phyloP scores from a whole-genome alignment of 2,797 vertebrate genomes.

The Sebastes itinus region DNA sequence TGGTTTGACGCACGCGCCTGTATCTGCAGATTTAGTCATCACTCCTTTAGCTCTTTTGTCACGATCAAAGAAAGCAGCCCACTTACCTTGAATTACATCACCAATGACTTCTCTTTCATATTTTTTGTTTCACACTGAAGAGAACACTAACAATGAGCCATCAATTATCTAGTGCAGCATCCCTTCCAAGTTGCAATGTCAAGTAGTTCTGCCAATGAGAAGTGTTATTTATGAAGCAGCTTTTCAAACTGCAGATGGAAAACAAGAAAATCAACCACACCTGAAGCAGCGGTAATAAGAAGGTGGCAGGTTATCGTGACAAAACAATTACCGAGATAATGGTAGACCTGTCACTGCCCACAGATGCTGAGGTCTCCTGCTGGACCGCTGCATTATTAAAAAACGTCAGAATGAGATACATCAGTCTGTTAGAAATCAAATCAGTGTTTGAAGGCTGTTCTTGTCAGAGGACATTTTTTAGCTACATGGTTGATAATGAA shows the following conservation, averaged over 20 bases:
- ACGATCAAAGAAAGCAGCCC: background rate
- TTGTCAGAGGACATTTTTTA: background rate
- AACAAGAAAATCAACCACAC: slow-evolving; percentile 11
- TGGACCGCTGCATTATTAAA: background rate
- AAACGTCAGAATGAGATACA: background rate
- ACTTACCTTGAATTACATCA: background rate
- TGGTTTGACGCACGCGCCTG: background rate
- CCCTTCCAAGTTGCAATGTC: slow-evolving; percentile 10
- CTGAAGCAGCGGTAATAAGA: slow-evolving; percentile 13
- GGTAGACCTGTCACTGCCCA: background rate
- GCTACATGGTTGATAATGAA: background rate
- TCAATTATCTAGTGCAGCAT: background rate
- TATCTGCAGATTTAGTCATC: background rate
- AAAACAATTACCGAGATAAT: slow-evolving; percentile 8
- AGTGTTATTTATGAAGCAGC: background rate
- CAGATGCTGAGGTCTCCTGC: background rate
- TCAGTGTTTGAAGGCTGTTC: background rate
- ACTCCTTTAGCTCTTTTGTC: background rate
- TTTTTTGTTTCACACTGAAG: background rate
- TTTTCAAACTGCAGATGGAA: slow-evolving; percentile 13
- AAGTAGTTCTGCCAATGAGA: slow-evolving; percentile 22
- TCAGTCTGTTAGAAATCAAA: background rate
- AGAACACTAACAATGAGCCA: background rate
- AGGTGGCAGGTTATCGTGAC: slow-evolving; percentile 5
- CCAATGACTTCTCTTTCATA: background rate